phyloP scores from a whole-genome alignment of 2,113 vertebrate species.

The Crocuta crocuta region DNA sequence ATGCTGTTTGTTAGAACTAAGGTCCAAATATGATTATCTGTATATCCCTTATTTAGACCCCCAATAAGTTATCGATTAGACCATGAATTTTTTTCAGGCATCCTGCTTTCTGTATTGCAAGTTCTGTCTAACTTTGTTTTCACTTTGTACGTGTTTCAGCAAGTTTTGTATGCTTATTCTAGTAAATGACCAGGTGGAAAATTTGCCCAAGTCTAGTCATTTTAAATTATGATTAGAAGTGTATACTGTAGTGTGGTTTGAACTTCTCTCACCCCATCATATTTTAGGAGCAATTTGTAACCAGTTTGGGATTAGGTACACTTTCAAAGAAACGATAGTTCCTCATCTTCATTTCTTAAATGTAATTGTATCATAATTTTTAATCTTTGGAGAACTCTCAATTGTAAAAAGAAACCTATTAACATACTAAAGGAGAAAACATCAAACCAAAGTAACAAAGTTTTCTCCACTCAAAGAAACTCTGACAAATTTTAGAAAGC shows the following conservation, averaged over 20 bases:
- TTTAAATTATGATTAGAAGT: conserved; percentile 30
- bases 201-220: not conserved
- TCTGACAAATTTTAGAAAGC: not conserved
- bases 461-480: not conserved
- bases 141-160: not conserved
- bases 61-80: not conserved
- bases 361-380: not conserved
- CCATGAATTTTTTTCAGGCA: not conserved
- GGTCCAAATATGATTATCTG: not conserved
- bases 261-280: not conserved
- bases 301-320: not conserved
- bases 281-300: not conserved
- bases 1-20: not conserved
- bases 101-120: conserved; percentile 9
- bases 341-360: conserved; percentile 28
- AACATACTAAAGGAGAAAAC: not conserved
- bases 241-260: not conserved
- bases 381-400: not conserved
- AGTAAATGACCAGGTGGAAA: not conserved
- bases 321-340: not conserved
- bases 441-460: conserved; percentile 7
- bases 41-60: not conserved
- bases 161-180: conserved; percentile 15
- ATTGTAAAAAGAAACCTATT: not conserved
- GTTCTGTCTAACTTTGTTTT: not conserved